Evolutionary conservation across 2,888 invertebrate species (phyloP).

Genomic region (Mylabris sibirica): DNA sequence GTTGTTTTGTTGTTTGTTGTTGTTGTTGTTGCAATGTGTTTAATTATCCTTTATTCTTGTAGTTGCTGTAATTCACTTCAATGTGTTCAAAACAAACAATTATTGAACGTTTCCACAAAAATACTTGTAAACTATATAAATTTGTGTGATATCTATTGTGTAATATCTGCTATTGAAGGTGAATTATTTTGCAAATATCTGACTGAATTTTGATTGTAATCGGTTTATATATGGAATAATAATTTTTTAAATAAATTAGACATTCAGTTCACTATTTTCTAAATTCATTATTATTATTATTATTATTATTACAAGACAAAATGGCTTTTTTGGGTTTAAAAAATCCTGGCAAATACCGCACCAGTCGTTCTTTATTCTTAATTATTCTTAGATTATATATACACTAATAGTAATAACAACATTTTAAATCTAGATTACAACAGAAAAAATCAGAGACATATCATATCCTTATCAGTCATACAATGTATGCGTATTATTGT

Average conservation of each 20-base stretch:
- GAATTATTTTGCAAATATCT: slow-evolving; percentile 37
- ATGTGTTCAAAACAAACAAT: slow-evolving; percentile 43
- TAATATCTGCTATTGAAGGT: slow-evolving; percentile 19
- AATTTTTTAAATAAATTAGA: slow-evolving; percentile 31
- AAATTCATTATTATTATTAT: slow-evolving; percentile 41
- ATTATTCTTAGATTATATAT: slow-evolving; percentile 48
- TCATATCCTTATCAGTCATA: slow-evolving; percentile 6
- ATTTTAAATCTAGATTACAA: slow-evolving; percentile 21
- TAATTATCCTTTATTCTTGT: slow-evolving; percentile 23
- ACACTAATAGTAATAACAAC: slow-evolving; percentile 57
- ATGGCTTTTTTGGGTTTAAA: slow-evolving; percentile 42
- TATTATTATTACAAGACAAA: slow-evolving; percentile 44
- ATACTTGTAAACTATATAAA: slow-evolving; percentile 36
- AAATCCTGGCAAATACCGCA: slow-evolving; percentile 48
- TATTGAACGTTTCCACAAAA: slow-evolving; percentile 59
- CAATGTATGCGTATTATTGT: not conserved
- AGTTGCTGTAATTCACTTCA: slow-evolving; percentile 54
- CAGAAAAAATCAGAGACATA: not conserved
- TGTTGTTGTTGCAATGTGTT: slow-evolving; percentile 1
- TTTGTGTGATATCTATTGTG: too few species aligned
- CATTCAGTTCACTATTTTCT: slow-evolving; percentile 43
- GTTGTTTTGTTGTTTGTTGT: slow-evolving; percentile 42
- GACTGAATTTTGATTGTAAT: slow-evolving; percentile 25
- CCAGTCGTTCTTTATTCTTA: slow-evolving; percentile 47
- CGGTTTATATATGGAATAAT: slow-evolving; percentile 22